These are phyloP conservation scores for Dryocosmus kuriphilus DNA, from an alignment of 2,888 invertebrate species.

Conservation along the genomic window DNA sequence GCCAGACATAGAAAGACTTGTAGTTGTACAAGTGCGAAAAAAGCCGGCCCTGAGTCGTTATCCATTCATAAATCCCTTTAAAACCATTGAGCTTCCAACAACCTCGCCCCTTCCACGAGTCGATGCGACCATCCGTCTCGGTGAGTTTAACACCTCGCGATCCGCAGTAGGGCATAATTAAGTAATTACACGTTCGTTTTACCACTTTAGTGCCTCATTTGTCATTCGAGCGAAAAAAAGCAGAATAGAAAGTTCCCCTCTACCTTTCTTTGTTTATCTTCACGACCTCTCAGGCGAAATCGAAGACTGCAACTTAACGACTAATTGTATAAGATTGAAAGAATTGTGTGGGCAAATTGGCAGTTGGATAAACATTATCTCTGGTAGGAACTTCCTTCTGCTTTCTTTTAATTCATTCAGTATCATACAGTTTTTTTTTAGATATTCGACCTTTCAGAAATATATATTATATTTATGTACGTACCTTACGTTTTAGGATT, in stretches of 20 bases:
- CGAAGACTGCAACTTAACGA: no score
- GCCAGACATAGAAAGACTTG: not conserved
- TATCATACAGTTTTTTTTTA: no score
- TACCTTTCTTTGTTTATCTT: not conserved
- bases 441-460: no score
- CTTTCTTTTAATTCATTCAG: no score
- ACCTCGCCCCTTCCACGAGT: constrained; percentile 29
- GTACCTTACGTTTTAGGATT: no score
- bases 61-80: constrained; percentile 51
- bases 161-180: constrained; percentile 64
- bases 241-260: not conserved
- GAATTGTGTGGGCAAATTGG: no score
- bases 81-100: constrained; percentile 42
- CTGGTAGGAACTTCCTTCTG: no score
- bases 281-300: not conserved
- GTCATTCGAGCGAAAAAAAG: constrained; percentile 54
- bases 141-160: constrained; percentile 44
- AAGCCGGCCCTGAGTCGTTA: constrained; percentile 40
- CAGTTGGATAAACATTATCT: no score
- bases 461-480: no score
- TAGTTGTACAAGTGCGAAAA: constrained; percentile 19
- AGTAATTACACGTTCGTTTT: constrained; percentile 67
- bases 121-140: constrained; percentile 38
- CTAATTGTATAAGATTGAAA: no score
- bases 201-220: constrained; percentile 61